Base-by-base conservation (phyloP, 1,140 invertebrate species). In the Drosophila obscura region DNA sequence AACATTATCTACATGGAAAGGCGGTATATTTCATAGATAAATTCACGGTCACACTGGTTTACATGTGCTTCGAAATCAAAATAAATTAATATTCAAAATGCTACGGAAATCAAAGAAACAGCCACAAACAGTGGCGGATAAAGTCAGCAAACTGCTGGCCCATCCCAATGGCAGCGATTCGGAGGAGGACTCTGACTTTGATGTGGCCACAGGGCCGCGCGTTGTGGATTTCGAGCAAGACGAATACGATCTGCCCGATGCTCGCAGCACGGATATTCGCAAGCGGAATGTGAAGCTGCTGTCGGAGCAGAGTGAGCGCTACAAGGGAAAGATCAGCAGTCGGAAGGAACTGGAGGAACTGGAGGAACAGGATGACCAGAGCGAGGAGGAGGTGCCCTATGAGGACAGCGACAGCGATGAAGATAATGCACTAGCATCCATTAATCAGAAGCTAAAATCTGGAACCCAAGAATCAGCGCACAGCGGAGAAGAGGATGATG, bases 231-330 rank as follows among this genome's bases (percentile, higher is more conserved):
- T 93, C 41, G 93, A 93, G 44, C 92, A 92, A 8, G 84, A 92
- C 85, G 94, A 94, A 49, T 92, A 93, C 60, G 94, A 95, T 26
- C 93, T 94, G 52, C 93, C 94, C 45, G 92, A 92, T 24, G 83
- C 91, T 2, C 66, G 68, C n/a, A 92, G 93, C 41, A 95, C 94
- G 43, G 93, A 93, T 77, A 94, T 96, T 80, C 92, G 94, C 1
- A 95, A 94, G 75, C 90, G 93, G 75, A 96, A 95, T 80, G 91
- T 95, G 4, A 93, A 94, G 84, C 91, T 95, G 50, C 81, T 96
- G 15, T 94, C 94, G 64, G 94, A 96, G 71, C 80, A 94, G 26
- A 95, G 96, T 91, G 93, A 94, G 64, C 95, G 94, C 61, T 97
- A 97, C 91, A 94, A 94, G 49, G 96, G 96, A 0, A 94, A 94